Percentiles rank a stretch among this genome's conserved stretches.
Conservation (phyloP, 1,140 invertebrate genomes). For the Cataglyphis hispanica region DNA sequence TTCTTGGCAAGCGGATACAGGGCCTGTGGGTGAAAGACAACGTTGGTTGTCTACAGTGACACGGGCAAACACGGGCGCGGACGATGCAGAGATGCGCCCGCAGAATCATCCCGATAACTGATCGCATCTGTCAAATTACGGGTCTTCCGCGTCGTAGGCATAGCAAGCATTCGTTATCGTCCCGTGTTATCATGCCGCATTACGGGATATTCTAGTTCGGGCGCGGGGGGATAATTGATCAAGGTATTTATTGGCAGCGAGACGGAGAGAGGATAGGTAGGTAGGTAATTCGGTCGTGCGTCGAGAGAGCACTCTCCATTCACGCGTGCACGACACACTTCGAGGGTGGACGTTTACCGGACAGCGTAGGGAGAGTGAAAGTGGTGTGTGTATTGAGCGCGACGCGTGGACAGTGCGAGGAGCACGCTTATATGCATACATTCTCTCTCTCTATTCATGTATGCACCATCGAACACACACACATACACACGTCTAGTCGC, state of each 20-base stretch:
- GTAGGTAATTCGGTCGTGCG: slow-evolving; percentile 59
- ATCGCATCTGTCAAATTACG: slow-evolving; percentile 55
- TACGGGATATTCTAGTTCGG: not conserved
- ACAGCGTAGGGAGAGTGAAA: slow-evolving; percentile 52
- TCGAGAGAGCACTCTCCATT: slow-evolving; percentile 58
- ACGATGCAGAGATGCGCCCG: slow-evolving; percentile 1
- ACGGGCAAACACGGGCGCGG: not conserved
- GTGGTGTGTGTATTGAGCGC: slow-evolving; percentile 51
- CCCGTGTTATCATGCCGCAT: not conserved
- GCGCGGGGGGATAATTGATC: slow-evolving; percentile 67
- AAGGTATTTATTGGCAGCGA: slow-evolving; percentile 70
- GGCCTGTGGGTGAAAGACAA: not conserved
- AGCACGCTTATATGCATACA: not conserved
- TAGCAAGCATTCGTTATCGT: slow-evolving; percentile 29
- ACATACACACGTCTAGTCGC: not conserved
- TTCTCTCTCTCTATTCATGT: not conserved
- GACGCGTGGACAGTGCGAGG: not conserved
- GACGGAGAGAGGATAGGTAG: slow-evolving; percentile 52
- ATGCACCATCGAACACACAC: not conserved
- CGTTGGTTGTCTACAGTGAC: not conserved
- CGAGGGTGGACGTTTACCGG: slow-evolving; percentile 37
- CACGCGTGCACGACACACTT: slow-evolving; percentile 56
- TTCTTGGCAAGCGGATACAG: too few relatives aligned
- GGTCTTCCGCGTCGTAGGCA: slow-evolving; percentile 10
- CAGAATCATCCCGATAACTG: slow-evolving; percentile 14